These are phyloP conservation scores for Cyanocitta stelleri DNA, from an alignment of 2,113 vertebrate species.

Conservation along the genomic window DNA sequence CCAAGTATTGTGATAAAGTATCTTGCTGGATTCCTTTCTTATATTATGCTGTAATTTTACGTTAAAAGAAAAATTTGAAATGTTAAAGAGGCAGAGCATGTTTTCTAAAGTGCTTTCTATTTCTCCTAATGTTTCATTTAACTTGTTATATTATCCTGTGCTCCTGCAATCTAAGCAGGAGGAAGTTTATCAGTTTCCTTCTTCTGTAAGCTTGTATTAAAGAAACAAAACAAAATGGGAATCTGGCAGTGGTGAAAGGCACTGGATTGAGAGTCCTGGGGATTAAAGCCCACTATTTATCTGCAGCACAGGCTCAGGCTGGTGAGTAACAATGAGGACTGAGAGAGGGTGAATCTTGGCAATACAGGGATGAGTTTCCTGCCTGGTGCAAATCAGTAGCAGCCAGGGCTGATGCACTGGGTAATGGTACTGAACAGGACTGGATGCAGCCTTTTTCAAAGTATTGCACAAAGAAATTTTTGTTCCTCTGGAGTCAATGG, in stretches of 20 bases:
- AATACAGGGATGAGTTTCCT: background rate
- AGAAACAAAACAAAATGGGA: constrained; percentile 15
- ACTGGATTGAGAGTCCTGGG: background rate
- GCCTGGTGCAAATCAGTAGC: background rate
- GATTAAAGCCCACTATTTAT: constrained; percentile 2
- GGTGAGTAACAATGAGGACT: background rate
- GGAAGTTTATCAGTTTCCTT: constrained; percentile 31
- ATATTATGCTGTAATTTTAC: constrained; percentile 68
- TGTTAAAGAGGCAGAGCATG: constrained; percentile 68
- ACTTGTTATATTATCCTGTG: constrained; percentile 49
- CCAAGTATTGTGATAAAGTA: constrained; percentile 75
- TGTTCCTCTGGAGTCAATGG: background rate
- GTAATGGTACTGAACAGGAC: background rate
- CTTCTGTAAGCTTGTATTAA: background rate
- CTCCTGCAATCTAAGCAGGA: background rate
- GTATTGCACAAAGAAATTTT: background rate
- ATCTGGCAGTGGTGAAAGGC: background rate
- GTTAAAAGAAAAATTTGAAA: constrained; percentile 68
- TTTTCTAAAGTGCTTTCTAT: constrained; percentile 52
- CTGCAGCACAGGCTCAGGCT: background rate
- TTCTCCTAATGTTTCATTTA: constrained; percentile 59
- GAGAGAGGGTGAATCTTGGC: background rate
- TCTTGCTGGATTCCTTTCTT: constrained; percentile 58
- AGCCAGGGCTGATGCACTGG: background rate
- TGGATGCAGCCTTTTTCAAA: background rate